A percentile compares a stretch with the other conserved stretches of the same genome.
Conservation (phyloP, 2,797 vertebrate species). For the Crax fasciolata region DNA sequence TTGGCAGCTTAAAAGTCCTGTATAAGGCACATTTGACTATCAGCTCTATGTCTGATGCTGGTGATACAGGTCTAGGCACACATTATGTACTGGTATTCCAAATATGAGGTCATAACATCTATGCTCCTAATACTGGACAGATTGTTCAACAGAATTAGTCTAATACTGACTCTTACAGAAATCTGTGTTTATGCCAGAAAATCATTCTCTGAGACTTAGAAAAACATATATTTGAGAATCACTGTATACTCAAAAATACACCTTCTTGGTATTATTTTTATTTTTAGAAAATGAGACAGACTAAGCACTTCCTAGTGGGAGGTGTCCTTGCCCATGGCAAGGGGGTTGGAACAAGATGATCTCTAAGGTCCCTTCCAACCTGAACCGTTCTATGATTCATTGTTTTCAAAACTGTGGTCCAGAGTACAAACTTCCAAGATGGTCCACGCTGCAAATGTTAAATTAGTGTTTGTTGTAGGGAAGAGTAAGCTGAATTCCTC, state of each 20-base stretch:
- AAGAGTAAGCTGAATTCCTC: not conserved
- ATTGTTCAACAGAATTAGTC: not conserved
- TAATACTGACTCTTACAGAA: not conserved
- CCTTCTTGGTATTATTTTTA: not conserved
- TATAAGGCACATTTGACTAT: constrained; percentile 5
- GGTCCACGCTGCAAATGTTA: not conserved
- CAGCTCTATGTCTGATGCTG: not conserved
- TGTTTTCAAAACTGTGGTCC: not conserved
- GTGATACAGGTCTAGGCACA: constrained; percentile 43
- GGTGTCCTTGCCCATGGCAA: no score
- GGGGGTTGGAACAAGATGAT: no score
- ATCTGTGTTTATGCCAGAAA: not conserved
- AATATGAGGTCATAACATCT: constrained; percentile 23
- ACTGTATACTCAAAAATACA: constrained; percentile 3
- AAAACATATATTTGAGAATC: not conserved
- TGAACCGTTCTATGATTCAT: no score
- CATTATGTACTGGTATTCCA: not conserved
- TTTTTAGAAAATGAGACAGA: constrained; percentile 3
- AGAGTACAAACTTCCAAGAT: not conserved
- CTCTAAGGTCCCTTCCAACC: no score
- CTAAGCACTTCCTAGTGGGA: not conserved
- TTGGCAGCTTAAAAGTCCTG: not conserved
- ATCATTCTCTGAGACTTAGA: not conserved
- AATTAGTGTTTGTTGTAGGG: not conserved
- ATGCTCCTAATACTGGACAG: not conserved